phyloP scores from a whole-genome alignment of 64 coral and sea anemone species.

The Dendronephthya gigantea region DNA sequence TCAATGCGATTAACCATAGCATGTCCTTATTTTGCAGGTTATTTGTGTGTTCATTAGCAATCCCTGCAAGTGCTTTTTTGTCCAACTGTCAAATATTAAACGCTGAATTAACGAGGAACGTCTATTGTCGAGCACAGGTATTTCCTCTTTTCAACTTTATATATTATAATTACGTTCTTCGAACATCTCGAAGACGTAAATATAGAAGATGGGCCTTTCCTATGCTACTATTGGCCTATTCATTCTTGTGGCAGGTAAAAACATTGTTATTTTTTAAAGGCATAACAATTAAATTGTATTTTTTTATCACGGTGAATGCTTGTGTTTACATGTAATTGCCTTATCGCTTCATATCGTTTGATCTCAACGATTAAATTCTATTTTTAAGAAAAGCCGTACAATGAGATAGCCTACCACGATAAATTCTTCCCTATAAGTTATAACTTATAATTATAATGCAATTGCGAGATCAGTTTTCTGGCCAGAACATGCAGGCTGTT shows the following conservation, averaged over 20 bases:
- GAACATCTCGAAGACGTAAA: neutral
- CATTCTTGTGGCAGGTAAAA: neutral
- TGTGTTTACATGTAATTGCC: no score
- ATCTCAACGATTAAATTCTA: no score
- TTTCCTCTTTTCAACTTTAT: neutral
- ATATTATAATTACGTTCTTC: neutral
- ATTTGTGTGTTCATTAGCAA: neutral
- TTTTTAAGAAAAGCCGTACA: no score
- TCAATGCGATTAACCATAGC: neutral
- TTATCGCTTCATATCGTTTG: no score
- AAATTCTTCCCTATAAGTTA: no score
- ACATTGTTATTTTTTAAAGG: neutral
- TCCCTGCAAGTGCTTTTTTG: neutral
- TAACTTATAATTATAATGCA: no score
- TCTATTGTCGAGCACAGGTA: neutral
- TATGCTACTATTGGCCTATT: neutral
- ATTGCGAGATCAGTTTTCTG: no score
- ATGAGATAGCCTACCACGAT: no score
- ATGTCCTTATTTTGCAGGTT: neutral
- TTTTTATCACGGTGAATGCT: no score
- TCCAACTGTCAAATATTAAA: neutral
- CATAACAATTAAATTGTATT: no score
- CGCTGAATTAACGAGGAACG: neutral
- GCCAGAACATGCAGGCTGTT: no score
- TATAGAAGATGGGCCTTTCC: neutral